These are phyloP conservation scores for Nineta flava DNA, from an alignment of 2,888 invertebrate species.

Conservation along the genomic window DNA sequence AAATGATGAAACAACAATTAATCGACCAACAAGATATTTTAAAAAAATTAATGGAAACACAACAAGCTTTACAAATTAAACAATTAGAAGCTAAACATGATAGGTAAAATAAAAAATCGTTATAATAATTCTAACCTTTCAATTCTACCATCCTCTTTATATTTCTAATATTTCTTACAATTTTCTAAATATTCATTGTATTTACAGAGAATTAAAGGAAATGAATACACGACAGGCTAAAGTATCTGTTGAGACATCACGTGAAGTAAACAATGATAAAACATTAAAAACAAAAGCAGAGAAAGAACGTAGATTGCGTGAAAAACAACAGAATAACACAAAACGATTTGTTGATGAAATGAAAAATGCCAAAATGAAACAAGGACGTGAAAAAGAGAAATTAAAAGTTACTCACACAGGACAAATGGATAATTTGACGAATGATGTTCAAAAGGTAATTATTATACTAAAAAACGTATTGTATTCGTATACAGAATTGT, in stretches of 20 bases:
- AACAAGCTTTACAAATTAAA: constrained; percentile 74
- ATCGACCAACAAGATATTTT: constrained; percentile 64
- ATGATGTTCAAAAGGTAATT: constrained; percentile 72
- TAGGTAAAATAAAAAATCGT: constrained; percentile 29
- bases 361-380: constrained; percentile 74
- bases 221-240: constrained; percentile 90
- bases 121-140: not conserved
- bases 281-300: constrained; percentile 93
- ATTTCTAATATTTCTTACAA: not conserved
- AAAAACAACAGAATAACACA: constrained; percentile 95
- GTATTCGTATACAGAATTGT: too few relatives aligned
- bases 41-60: constrained; percentile 61
- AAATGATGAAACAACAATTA: constrained; percentile 60
- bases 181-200: not conserved
- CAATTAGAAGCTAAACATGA: constrained; percentile 82
- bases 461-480: not conserved
- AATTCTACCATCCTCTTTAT: not conserved
- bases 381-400: constrained; percentile 82
- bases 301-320: constrained; percentile 80
- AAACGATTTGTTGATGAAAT: constrained; percentile 95
- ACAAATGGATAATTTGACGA: constrained; percentile 75
- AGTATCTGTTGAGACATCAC: constrained; percentile 91
- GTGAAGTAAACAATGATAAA: constrained; percentile 86
- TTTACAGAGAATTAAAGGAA: constrained; percentile 76
- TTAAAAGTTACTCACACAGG: constrained; percentile 83